Conservation (phyloP, 1,140 invertebrate genomes). For the Aphidius ervi region DNA sequence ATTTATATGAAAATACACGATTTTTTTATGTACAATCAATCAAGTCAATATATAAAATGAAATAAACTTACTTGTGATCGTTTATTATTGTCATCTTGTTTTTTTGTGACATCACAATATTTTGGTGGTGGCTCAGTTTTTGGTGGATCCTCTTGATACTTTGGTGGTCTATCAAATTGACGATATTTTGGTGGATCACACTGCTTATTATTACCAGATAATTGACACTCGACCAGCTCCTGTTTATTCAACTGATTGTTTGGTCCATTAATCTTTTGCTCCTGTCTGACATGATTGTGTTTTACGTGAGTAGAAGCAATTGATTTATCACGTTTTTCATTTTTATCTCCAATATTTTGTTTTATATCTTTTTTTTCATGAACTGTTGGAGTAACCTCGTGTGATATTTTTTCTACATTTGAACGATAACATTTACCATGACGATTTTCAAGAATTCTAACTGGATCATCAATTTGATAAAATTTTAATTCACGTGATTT, state of each 20-base stretch:
- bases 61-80: constrained; percentile 32
- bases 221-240: constrained; percentile 24
- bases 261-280: constrained; percentile 32
- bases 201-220: constrained; percentile 7
- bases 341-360: constrained; percentile 31
- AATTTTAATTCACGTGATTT: constrained; percentile 42
- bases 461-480: constrained; percentile 39
- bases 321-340: constrained; percentile 36
- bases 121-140: constrained; percentile 43
- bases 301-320: constrained; percentile 26
- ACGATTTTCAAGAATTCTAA: constrained; percentile 31
- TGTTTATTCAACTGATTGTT: constrained; percentile 33
- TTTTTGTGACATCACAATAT: constrained; percentile 40
- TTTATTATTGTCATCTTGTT: constrained; percentile 38
- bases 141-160: constrained; percentile 41
- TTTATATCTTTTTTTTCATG: constrained; percentile 38
- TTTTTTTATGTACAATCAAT: not conserved
- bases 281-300: constrained; percentile 32
- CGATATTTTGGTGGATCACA: constrained; percentile 23
- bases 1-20: no score
- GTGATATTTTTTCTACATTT: constrained; percentile 29
- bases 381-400: constrained; percentile 28
- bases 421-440: constrained; percentile 36
- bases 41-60: not conserved
- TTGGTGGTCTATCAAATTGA: constrained; percentile 41